Conservation (phyloP, 2,113 vertebrate species). For the Nannospalax galili region DNA sequence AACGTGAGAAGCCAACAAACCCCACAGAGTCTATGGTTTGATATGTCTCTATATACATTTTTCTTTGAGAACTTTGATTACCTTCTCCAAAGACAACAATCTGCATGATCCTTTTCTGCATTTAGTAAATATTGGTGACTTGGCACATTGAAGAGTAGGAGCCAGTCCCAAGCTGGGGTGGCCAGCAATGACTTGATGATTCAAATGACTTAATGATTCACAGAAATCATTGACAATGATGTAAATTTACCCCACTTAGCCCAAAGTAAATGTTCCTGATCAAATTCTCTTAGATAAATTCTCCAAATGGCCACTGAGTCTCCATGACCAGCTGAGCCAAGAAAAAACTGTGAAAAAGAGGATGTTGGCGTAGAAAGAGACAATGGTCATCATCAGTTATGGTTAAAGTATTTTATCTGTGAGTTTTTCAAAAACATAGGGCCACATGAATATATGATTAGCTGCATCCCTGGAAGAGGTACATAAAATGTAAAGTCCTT, state of each 20-base stretch:
- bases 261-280: not conserved
- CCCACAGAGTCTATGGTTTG: not conserved
- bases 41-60: not conserved
- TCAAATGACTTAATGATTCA: not conserved
- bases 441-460: not conserved
- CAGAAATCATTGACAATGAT: slow-evolving; percentile 29
- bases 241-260: not conserved
- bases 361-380: not conserved
- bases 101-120: slow-evolving; percentile 24
- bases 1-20: slow-evolving; percentile 3
- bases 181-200: not conserved
- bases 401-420: not conserved
- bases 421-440: slow-evolving; percentile 23
- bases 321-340: not conserved
- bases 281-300: not conserved
- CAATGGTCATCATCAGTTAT: not conserved
- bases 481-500: not conserved
- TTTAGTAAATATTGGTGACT: not conserved
- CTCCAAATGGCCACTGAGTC: not conserved
- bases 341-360: not conserved
- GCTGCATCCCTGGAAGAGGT: not conserved
- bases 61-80: not conserved
- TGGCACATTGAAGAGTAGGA: not conserved
- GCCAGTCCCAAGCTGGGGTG: not conserved
- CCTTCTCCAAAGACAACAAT: not conserved